Evolutionary conservation across 1,140 invertebrate species (phyloP), one percentile per base, ranked within the genome.

Genomic region (Camponotus vicinus): DNA sequence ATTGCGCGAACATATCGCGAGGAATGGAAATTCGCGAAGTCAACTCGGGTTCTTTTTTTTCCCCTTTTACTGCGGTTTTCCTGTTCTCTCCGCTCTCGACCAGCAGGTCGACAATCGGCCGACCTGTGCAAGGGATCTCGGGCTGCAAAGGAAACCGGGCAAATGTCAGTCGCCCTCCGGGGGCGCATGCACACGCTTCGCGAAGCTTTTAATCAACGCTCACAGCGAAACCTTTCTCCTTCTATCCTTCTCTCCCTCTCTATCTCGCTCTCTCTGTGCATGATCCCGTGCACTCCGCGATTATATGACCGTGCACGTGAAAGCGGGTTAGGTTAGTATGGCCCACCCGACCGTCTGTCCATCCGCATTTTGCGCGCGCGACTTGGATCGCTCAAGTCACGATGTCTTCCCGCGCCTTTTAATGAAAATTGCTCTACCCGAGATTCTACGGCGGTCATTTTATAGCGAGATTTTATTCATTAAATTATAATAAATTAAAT

Each of bases 201-300:
- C 75, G 82, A 85, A 85, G 90, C 90, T 91, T 91, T 91, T 91
- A 91, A 91, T 91, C 88, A 91, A 91, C 86, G 85, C 77, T 87
- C 80, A 78, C 71, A 64, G 69, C 15, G 42, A 82, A 86, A 83
- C 73, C 79, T 83, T 70, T 70, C 63, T 79, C 42, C 49, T 71
- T 57, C 70, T 52, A 11, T 69, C 27, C n/a, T 9, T 55, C 63
- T 55, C 63, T 79, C 0, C 37, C 59, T 42, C 40, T 77, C 21
- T 45, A 1, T 21, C 34, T 37, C 45, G 34, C 77, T 11, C 32
- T 27, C 9, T 45, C 61, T 37, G 11, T 37, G 57, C 32, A 52
- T 55, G 13, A 45, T 4, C 37, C 11, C 13, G 66, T 71, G 69
- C 79, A 61, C 18, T 73, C 27, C 11, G 6, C 55, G 79, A 82